Conservation (phyloP, 2,113 vertebrate genomes). For the Euleptes europaea region DNA sequence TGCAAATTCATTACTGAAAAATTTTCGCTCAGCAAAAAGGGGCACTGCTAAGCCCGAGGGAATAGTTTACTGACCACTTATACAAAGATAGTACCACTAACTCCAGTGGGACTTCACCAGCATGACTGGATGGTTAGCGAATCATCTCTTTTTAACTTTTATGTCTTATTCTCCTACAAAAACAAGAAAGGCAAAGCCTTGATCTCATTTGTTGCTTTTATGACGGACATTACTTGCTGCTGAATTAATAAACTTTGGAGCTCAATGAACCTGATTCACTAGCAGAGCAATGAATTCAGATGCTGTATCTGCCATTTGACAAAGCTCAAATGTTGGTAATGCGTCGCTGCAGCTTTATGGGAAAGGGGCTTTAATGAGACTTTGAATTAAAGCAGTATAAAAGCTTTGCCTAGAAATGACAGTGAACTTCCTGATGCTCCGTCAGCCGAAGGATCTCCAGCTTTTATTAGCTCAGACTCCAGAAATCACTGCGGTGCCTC, state of each 20-base stretch:
- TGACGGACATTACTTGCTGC: neutral
- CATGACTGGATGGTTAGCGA: neutral
- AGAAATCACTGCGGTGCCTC: neutral
- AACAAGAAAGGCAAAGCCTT: accelerated
- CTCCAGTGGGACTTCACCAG: neutral
- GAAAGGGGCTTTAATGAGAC: neutral
- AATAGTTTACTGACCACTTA: neutral
- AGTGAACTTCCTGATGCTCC: neutral
- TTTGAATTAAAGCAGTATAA: slow-evolving; percentile 12
- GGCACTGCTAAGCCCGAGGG: neutral
- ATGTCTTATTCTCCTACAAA: neutral
- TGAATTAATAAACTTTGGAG: neutral
- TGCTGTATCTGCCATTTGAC: neutral
- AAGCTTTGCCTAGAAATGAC: neutral
- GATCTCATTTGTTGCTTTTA: slow-evolving; percentile 5
- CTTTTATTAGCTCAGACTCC: neutral
- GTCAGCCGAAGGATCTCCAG: neutral
- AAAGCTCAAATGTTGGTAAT: slow-evolving; percentile 2
- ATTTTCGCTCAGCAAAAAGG: neutral
- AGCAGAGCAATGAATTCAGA: neutral
- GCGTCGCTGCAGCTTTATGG: neutral
- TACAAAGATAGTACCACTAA: neutral
- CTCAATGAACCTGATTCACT: neutral
- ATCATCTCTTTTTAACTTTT: neutral
- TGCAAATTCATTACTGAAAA: neutral